Base-by-base conservation (phyloP, 2,797 vertebrate species). In the Xerus rutilus region DNA sequence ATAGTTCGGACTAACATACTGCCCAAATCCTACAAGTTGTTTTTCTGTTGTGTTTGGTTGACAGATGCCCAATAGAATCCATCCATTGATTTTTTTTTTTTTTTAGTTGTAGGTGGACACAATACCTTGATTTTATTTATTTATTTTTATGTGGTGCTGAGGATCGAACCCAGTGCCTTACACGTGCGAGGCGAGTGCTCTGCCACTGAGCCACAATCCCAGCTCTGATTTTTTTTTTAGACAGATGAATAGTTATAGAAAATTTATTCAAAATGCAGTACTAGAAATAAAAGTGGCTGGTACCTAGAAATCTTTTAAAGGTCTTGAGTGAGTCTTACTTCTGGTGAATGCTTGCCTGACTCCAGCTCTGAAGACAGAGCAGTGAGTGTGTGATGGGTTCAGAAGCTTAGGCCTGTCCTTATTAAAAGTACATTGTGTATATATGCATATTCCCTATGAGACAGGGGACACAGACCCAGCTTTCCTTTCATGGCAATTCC, bases 281-380 rank as follows among this genome's bases (percentile, higher is more conserved):
- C 78, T 94, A 81, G 69, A 96, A 86, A 93, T 52, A 85, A 70
- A 89, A 93, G 20, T 73, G 25, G 70, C 45, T 74, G 52, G 74
- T 35, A 73, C 57, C 35, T 89, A 35, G 69, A 91, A 57, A 64
- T 89, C 65, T 94, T 93, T 43, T 84, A 65, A 82, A 82, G 86
- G 47, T 86, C 52, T 88, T 83, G 35, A 82, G 52, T 95, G 73
- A 93, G 43, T 83, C 47, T 30, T 86, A 3, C 9, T 13, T n/a
- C 49, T 67, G 43, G 62, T 74, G 64, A 93, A 86, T 39, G 23
- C 28, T 78, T 67, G 23, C 54, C 28, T 67, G 77, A 35, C 39
- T 2, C 91, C 20, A 39, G 35, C 30, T 79, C 49, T 30, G 28
- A 72, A 6, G 23, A 23, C 77, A 5, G 54, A 45, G 25, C 47